Base-by-base conservation (phyloP, 2,888 invertebrate genomes). In the Drosophila niveifrons region DNA sequence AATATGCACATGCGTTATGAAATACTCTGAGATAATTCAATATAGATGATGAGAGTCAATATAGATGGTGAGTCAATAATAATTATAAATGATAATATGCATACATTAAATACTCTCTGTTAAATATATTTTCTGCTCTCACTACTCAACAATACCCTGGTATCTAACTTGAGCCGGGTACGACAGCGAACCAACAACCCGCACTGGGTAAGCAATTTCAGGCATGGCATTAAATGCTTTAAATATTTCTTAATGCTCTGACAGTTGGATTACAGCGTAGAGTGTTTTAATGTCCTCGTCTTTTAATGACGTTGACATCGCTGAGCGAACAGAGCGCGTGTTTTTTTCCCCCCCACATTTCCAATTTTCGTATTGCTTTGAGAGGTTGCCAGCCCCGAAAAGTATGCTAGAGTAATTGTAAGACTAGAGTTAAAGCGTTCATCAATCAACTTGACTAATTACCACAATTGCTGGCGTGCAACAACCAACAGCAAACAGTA, bases 361-460 rank as follows among this genome's bases (percentile, higher is more conserved):
- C 53, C 75, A 75, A 36, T 23, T 48, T 39, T 58, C 36, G 50
- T 57, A 46, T 43, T 50, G 43, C 34, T 3, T 50, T 31, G 52
- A 36, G 29, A 29, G 15, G 2, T 17, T 39, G 8, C 17, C 23
- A 23, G 3, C 23, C 18, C 52, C 13, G 59, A 80, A 78, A 75
- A 70, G 70, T 78, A 68, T 80, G 66, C 71, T 65, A 78, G 44
- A 58, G 61, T 51, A 65, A 53, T 48, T 50, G 34, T 41, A 47
- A 50, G 46, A 18, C 10, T 11, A 18, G 39, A 43, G 36, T 48
- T 41, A 72, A 65, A 50, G 46, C 76, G 70, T 79, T 79, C 83
- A 85, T 85, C 85, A 85, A 88, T 85, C 85, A 85, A 78, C 66
- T 75, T 85, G 86, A 85, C 85, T 88, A 85, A 85, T 85, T 88